Conservation (phyloP, 1,140 invertebrate genomes). For the Drosophila ercepeae region DNA sequence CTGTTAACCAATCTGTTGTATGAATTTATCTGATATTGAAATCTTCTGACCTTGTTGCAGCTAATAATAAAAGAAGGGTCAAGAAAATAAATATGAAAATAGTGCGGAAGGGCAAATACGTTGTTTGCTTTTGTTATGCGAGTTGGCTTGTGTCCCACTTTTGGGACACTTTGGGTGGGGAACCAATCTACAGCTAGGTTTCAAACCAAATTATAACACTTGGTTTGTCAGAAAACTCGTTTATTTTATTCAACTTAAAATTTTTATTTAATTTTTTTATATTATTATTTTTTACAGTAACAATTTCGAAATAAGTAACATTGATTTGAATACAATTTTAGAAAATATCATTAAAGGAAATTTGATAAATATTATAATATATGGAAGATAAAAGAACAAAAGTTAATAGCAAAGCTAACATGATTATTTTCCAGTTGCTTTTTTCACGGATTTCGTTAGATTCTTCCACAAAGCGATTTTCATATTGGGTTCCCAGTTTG, state of each 20-base stretch:
- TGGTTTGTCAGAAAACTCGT: neutral
- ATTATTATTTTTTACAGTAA: neutral
- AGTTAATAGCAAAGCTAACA: too few species aligned
- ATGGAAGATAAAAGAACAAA: too few species aligned
- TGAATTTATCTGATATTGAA: slow-evolving; percentile 64
- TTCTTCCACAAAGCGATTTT: neutral
- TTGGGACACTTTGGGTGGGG: neutral
- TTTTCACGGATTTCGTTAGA: too few species aligned
- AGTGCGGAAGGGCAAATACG: slow-evolving; percentile 22
- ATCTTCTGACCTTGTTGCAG: slow-evolving; percentile 52
- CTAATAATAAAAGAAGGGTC: slow-evolving; percentile 32
- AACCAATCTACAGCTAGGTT: neutral
- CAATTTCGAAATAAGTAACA: neutral
- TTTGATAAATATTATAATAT: too few species aligned
- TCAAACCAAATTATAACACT: neutral
- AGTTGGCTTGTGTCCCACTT: too few species aligned
- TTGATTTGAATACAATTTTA: neutral
- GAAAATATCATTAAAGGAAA: neutral
- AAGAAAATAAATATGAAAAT: slow-evolving; percentile 27
- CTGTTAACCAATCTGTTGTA: slow-evolving; percentile 70
- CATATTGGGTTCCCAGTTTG: neutral
- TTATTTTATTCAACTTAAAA: neutral
- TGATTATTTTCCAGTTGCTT: too few species aligned
- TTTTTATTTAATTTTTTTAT: neutral
- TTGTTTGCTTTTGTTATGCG: neutral